Conservation (phyloP, 2,888 invertebrate species). For the Chymomyza caudatula region DNA sequence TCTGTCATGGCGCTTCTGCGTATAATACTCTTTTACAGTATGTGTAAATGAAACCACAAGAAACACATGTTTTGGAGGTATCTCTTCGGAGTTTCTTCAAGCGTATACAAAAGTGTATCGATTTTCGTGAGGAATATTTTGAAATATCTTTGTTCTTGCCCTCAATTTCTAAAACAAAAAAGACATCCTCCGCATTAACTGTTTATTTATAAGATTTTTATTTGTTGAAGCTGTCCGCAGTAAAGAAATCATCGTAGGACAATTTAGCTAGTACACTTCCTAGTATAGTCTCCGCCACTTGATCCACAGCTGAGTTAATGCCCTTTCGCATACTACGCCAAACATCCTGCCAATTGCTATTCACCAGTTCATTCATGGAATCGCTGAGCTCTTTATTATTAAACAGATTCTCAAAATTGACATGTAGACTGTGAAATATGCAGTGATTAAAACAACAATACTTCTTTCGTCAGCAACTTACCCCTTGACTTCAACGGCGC, state of each 20-base stretch:
- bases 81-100: too few relatives aligned
- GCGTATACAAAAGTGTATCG: too few relatives aligned
- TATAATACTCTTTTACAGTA: too few relatives aligned
- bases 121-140: too few relatives aligned
- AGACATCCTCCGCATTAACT: too few relatives aligned
- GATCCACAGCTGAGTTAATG: slow-evolving; percentile 47
- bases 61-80: too few relatives aligned
- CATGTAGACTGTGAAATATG: slow-evolving; percentile 45
- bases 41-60: too few relatives aligned
- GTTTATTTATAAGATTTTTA: too few relatives aligned
- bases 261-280: slow-evolving; percentile 39
- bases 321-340: slow-evolving; percentile 61
- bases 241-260: slow-evolving; percentile 62
- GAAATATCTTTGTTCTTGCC: too few relatives aligned
- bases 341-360: slow-evolving; percentile 67
- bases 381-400: slow-evolving; percentile 54
- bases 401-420: slow-evolving; percentile 60
- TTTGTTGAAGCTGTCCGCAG: neutral
- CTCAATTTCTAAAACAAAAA: too few relatives aligned
- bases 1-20: too few relatives aligned
- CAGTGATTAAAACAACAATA: too few relatives aligned
- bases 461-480: slow-evolving; percentile 28
- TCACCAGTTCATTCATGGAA: slow-evolving; percentile 59
- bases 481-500: slow-evolving; percentile 46
- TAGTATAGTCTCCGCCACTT: slow-evolving; percentile 36